A percentile compares a stretch with the other conserved stretches of the same genome.
These are phyloP conservation scores for Elmis aenea DNA, from an alignment of 2,888 invertebrate genomes.

Conservation along the genomic window DNA sequence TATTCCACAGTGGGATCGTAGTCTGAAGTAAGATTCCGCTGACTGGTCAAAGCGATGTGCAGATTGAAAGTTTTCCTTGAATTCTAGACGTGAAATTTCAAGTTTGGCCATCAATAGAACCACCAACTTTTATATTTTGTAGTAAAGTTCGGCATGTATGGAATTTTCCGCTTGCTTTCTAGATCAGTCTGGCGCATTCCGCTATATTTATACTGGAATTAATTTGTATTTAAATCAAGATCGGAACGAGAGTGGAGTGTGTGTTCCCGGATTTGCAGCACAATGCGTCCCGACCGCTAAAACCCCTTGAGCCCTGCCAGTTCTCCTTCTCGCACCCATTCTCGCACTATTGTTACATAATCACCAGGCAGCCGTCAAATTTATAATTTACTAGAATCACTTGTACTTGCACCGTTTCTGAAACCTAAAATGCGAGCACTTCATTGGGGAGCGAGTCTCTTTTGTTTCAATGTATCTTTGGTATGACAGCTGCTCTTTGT, in stretches of 20 bases:
- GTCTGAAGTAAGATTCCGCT: slow-evolving; percentile 14
- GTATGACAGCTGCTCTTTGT: too few species aligned
- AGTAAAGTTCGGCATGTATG: slow-evolving; percentile 12
- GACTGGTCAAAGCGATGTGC: slow-evolving; percentile 15
- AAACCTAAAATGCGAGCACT: slow-evolving; percentile 16
- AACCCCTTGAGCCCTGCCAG: slow-evolving; percentile 14
- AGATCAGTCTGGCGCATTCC: slow-evolving; percentile 8
- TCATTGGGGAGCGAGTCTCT: too few species aligned
- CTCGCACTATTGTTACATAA: slow-evolving; percentile 16
- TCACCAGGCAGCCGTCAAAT: slow-evolving; percentile 9
- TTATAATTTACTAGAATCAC: slow-evolving; percentile 18
- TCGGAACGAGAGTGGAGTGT: slow-evolving; percentile 12
- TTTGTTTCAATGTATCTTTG: too few species aligned
- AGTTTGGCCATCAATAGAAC: slow-evolving; percentile 18
- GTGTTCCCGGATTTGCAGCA: slow-evolving; percentile 17
- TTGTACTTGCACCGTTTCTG: slow-evolving; percentile 8
- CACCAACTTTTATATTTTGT: slow-evolving; percentile 11
- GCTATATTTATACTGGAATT: slow-evolving; percentile 15
- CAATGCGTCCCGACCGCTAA: slow-evolving; percentile 18
- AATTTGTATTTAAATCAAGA: slow-evolving; percentile 18
- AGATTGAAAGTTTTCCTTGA: slow-evolving; percentile 17
- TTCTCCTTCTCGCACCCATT: slow-evolving; percentile 13
- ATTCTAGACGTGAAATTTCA: slow-evolving; percentile 17
- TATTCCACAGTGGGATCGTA: too few species aligned
- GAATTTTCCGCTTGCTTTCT: slow-evolving; percentile 6